These are phyloP conservation scores for Tachina grossa DNA, from an alignment of 2,888 invertebrate genomes.

Conservation along the genomic window DNA sequence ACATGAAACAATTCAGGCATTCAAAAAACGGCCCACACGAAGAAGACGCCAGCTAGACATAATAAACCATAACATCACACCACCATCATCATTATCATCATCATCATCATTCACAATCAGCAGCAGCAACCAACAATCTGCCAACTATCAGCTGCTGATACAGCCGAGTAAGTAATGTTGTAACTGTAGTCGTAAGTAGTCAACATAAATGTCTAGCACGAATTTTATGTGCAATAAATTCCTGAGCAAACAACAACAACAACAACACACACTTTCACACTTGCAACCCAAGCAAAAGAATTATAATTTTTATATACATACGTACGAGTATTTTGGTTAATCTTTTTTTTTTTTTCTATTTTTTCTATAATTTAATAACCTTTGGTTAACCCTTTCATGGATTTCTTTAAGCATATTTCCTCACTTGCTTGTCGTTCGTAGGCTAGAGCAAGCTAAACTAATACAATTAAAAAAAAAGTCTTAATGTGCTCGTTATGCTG, in stretches of 20 bases:
- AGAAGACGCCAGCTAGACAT: conserved; percentile 65
- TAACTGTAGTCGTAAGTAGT: conserved; percentile 41
- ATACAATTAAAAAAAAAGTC: conserved; percentile 14
- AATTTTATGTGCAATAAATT: conserved; percentile 61
- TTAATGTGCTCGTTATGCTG: conserved; percentile 24
- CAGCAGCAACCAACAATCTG: conserved; percentile 17
- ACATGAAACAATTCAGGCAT: conserved; percentile 57
- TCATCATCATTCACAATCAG: neutral
- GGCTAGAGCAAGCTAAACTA: conserved; percentile 34
- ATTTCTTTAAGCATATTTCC: conserved; percentile 33
- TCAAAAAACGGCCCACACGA: conserved; percentile 69
- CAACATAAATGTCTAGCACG: conserved; percentile 55
- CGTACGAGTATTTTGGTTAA: neutral
- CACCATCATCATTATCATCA: conserved; percentile 16
- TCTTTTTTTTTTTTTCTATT: neutral
- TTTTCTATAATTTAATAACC: conserved; percentile 60
- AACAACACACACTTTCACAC: conserved; percentile 53
- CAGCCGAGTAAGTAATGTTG: conserved; percentile 18
- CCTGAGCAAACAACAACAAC: conserved; percentile 33
- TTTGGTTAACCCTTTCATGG: conserved; percentile 63
- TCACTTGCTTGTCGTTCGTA: conserved; percentile 16
- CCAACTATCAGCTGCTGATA: conserved; percentile 24
- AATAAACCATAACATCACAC: conserved; percentile 13
- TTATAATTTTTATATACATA: neutral
- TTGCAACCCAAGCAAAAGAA: conserved; percentile 24